Base-by-base conservation (phyloP, 2,113 vertebrate genomes). In the Sula dactylatra region DNA sequence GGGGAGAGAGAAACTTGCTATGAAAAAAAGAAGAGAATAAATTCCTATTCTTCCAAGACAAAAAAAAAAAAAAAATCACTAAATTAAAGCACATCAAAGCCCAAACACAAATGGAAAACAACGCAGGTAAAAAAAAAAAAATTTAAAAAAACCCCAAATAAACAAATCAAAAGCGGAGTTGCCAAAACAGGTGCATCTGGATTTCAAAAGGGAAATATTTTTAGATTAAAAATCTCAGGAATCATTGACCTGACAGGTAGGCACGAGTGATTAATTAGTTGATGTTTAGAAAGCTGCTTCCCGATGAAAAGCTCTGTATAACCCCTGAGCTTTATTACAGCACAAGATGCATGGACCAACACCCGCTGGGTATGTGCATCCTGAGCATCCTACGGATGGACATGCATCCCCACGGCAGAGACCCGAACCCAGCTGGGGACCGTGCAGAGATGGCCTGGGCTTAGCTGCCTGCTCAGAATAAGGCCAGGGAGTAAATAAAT, bases 161-260 rank as follows among this genome's bases (percentile, higher is more conserved):
- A 95, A 89, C 87, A 93, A 94, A 88, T 87, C 81, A 80, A 96
- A 94, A 80, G 45, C 4, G 0, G 34, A 92, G 70, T 58, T 93
- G 89, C 84, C 58, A 62, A 95, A 94, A 79, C 81, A 87, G 84
- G 54, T 16, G 29, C 89, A 85, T 82, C 73, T 83, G 86, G 78
- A 94, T 96, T 96, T 93, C 91, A 96, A 96, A 96, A 90, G 72
- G 61, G 69, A 94, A 87, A 86, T 96, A 86, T 96, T 96, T 96
- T 93, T 90, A 95, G 90, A 93, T 94, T 93, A 92, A 95, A 88
- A 90, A 94, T 92, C 94, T 92, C 90, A 69, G 88, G 89, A 97
- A 84, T 93, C 84, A 86, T 91, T 94, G 93, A 92, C 94, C 91
- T 94, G 96, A 93, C 91, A 95, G 93, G 81, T 82, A 95, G 88